Conservation (phyloP, 1,140 invertebrate genomes). For the Drosophila nannoptera region DNA sequence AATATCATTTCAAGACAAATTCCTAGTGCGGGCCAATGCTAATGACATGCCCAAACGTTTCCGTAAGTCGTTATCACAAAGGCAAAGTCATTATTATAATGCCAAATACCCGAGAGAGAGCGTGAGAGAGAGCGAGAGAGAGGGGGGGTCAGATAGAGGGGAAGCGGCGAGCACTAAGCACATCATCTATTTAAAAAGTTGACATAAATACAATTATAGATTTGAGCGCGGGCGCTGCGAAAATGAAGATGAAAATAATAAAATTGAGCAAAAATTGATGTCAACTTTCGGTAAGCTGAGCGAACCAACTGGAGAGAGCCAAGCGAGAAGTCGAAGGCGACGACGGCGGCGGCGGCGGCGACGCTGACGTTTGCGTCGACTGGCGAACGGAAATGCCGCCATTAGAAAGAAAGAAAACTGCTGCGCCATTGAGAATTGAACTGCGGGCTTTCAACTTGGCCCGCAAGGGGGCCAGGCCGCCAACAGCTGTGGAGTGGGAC, state of each 20-base stretch:
- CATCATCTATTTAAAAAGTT: constrained; percentile 76
- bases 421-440: constrained; percentile 76
- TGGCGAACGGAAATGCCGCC: constrained; percentile 69
- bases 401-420: constrained; percentile 75
- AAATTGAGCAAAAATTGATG: constrained; percentile 76
- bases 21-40: constrained; percentile 55
- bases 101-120: constrained; percentile 28
- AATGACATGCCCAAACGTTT: constrained; percentile 77
- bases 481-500: constrained; percentile 30
- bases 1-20: constrained; percentile 64
- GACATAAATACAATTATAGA: constrained; percentile 79
- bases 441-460: constrained; percentile 68
- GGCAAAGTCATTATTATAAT: constrained; percentile 78
- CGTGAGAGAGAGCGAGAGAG: not conserved
- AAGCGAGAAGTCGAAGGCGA: not conserved
- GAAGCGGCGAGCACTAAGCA: constrained; percentile 27
- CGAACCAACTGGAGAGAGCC: constrained; percentile 3
- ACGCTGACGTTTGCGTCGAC: constrained; percentile 38
- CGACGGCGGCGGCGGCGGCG: constrained; percentile 9
- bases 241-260: constrained; percentile 78
- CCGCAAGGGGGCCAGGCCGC: constrained; percentile 25
- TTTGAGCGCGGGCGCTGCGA: constrained; percentile 62
- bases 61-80: constrained; percentile 78
- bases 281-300: constrained; percentile 56
- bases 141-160: not conserved